phyloP scores from a whole-genome alignment of 2,113 vertebrate species.

The Paraplagusia blochii region DNA sequence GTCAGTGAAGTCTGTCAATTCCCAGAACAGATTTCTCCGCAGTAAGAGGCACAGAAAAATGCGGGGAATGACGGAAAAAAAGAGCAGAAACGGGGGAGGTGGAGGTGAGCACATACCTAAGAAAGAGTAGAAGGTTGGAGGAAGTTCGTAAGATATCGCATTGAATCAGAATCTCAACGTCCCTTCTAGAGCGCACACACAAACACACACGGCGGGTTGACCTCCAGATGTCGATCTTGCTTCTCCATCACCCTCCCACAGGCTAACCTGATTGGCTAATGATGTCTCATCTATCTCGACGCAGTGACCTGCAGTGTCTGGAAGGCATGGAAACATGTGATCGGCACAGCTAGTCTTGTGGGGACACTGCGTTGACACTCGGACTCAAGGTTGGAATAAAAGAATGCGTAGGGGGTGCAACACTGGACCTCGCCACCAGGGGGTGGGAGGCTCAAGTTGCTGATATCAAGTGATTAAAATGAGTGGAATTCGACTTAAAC shows the following conservation, averaged over 20 bases:
- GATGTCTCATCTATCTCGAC: constrained; percentile 75
- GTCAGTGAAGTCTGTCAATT: constrained; percentile 55
- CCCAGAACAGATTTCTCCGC: constrained; percentile 39
- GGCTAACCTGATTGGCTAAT: constrained; percentile 71
- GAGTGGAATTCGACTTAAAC: no score
- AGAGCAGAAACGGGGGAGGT: constrained; percentile 1
- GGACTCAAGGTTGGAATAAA: no score
- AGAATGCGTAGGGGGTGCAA: no score
- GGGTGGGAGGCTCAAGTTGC: no score
- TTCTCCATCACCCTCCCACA: constrained; percentile 58
- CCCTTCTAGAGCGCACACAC: constrained; percentile 23
- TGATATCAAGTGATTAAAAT: no score
- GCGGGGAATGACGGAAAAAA: constrained; percentile 8
- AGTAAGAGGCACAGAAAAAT: neutral
- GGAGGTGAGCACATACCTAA: no score
- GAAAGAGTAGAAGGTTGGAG: constrained; percentile 6
- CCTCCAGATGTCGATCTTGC: constrained; percentile 43
- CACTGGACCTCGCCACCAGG: no score
- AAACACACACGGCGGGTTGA: constrained; percentile 22
- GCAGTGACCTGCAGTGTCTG: constrained; percentile 67
- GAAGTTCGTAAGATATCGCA: constrained; percentile 42
- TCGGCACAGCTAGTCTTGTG: no score
- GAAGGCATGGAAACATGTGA: constrained; percentile 8
- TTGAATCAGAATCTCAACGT: constrained; percentile 69
- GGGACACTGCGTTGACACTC: no score